Evolutionary conservation across 2,797 vertebrate genomes (phyloP).

Genomic region (Gastrophryne carolinensis): DNA sequence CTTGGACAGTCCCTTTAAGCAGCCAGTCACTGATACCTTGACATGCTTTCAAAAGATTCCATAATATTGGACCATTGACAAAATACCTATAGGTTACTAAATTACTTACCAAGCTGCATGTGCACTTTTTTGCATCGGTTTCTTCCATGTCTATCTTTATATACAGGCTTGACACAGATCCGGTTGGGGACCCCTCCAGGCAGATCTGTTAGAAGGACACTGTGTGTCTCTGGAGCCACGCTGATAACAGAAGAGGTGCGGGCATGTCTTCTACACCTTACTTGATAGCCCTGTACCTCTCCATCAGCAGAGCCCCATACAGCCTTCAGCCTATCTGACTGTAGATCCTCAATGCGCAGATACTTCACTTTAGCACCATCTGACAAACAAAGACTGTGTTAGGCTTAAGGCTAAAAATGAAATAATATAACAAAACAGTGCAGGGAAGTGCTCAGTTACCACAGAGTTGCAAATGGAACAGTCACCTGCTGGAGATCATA

Average conservation of each 20-base stretch:
- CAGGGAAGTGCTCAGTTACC: too few species aligned
- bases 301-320: constrained; percentile 52
- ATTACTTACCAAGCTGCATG: constrained; percentile 57
- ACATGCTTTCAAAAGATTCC: too few species aligned
- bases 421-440: too few species aligned
- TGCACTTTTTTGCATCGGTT: constrained; percentile 43
- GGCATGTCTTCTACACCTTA: constrained; percentile 55
- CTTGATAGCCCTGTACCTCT: constrained; percentile 48
- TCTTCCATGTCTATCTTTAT: constrained; percentile 37
- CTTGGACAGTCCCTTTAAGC: too few species aligned
- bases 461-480: too few species aligned
- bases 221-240: constrained; percentile 53
- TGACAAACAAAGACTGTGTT: background rate
- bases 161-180: constrained; percentile 61
- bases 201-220: constrained; percentile 52
- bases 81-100: too few species aligned
- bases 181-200: constrained; percentile 39
- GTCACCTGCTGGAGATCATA: too few species aligned
- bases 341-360: constrained; percentile 54
- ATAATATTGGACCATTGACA: too few species aligned
- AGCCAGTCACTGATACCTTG: too few species aligned
- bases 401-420: too few species aligned
- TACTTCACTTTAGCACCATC: constrained; percentile 52
- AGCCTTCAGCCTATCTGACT: constrained; percentile 47
- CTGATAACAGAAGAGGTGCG: constrained; percentile 38